A percentile compares a stretch with the other conserved stretches of the same genome.
Conservation (phyloP, 1,140 invertebrate genomes). For the Carcinoscorpius rotundicauda region DNA sequence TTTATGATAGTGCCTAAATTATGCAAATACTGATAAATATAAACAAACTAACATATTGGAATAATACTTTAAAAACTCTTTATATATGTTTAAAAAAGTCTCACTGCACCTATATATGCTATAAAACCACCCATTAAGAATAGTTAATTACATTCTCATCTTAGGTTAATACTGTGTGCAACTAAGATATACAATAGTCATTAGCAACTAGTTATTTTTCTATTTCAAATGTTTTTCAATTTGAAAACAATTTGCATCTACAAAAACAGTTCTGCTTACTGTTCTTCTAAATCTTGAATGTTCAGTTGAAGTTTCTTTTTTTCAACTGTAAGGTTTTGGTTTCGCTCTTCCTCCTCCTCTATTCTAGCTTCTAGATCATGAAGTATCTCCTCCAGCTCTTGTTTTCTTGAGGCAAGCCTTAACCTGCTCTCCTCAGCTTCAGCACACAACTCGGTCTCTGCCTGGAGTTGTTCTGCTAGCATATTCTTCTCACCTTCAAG, state of each 20-base stretch:
- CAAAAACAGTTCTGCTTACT: slow-evolving; percentile 27
- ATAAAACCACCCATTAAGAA: too few species aligned
- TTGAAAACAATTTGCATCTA: too few species aligned
- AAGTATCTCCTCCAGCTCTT: slow-evolving; percentile 92
- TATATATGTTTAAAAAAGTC: too few species aligned
- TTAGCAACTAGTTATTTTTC: too few species aligned
- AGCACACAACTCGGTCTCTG: slow-evolving; percentile 87
- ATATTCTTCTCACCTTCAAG: slow-evolving; percentile 79
- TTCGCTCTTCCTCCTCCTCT: slow-evolving; percentile 91
- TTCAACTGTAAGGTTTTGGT: slow-evolving; percentile 61
- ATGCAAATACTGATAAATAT: too few species aligned
- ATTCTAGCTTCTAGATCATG: slow-evolving; percentile 90
- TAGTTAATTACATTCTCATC: too few species aligned
- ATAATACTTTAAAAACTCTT: too few species aligned
- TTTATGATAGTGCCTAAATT: too few species aligned
- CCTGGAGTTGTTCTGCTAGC: slow-evolving; percentile 84
- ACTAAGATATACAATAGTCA: background rate
- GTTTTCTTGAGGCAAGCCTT: slow-evolving; percentile 67
- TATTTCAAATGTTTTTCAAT: too few species aligned
- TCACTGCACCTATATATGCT: too few species aligned
- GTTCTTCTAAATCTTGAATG: slow-evolving; percentile 51
- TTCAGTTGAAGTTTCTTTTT: slow-evolving; percentile 89
- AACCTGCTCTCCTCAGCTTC: slow-evolving; percentile 90
- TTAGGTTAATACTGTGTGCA: too few species aligned
- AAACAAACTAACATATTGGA: too few species aligned